Conservation (phyloP, 2,888 invertebrate species). For the Bhutanitis thaidina region DNA sequence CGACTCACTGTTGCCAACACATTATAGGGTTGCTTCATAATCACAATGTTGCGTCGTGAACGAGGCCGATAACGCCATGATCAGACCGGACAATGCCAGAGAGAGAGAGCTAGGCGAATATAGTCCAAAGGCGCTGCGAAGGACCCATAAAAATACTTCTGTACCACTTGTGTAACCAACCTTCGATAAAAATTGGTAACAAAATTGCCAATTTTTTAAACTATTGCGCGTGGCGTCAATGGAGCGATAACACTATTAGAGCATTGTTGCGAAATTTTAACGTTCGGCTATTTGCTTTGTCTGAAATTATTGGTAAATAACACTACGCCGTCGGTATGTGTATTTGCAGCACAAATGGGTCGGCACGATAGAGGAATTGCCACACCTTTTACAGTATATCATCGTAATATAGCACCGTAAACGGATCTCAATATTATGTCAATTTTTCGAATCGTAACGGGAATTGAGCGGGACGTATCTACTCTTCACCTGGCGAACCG, state of each 20-base stretch:
- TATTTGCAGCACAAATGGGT: too few species aligned
- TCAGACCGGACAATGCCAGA: constrained; percentile 3
- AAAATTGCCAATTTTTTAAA: constrained; percentile 7
- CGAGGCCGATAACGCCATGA: background rate
- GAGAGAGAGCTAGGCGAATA: constrained; percentile 5
- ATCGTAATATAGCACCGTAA: too few species aligned
- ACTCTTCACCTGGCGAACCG: too few species aligned
- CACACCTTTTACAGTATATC: too few species aligned
- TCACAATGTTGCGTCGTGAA: background rate
- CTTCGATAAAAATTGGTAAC: background rate
- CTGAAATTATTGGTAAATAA: too few species aligned
- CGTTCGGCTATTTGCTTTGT: background rate
- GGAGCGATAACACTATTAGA: background rate
- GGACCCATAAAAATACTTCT: too few species aligned
- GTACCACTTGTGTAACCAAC: constrained; percentile 4
- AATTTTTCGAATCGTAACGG: too few species aligned
- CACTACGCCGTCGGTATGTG: too few species aligned
- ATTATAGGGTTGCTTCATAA: background rate
- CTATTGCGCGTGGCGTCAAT: constrained; percentile 1
- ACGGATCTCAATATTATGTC: too few species aligned
- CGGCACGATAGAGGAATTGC: too few species aligned
- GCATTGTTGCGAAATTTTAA: background rate
- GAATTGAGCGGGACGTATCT: too few species aligned
- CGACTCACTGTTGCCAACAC: too few species aligned
- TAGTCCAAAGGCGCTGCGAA: background rate